Conservation (phyloP, 2,113 vertebrate species). For the Colius striatus region DNA sequence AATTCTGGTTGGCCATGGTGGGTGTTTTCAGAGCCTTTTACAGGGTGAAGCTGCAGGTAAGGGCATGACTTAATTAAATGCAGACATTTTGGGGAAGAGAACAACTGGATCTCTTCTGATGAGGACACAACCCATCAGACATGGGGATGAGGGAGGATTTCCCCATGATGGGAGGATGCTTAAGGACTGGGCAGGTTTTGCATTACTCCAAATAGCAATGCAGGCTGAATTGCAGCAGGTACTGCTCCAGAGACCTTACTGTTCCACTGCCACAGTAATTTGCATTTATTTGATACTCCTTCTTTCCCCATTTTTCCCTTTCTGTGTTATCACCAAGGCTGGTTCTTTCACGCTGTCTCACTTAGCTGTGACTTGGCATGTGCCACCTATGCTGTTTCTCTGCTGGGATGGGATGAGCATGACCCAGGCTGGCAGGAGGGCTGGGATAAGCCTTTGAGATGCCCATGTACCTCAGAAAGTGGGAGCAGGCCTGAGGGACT, state of each 20-base stretch:
- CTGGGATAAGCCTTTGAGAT: neutral
- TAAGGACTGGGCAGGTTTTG: neutral
- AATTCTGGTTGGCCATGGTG: neutral
- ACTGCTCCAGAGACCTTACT: neutral
- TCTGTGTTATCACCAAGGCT: neutral
- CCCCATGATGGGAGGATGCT: neutral
- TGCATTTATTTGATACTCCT: neutral
- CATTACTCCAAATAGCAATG: neutral
- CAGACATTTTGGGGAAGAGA: rapidly evolving
- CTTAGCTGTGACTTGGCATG: neutral
- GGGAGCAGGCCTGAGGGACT: neutral
- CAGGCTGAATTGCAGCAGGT: neutral
- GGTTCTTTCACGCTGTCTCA: neutral
- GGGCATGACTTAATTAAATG: neutral
- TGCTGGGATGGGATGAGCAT: rapidly evolving
- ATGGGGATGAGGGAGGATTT: neutral
- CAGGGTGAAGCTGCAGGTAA: neutral
- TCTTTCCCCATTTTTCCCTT: neutral
- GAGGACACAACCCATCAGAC: rapidly evolving
- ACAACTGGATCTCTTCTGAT: neutral
- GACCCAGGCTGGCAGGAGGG: neutral
- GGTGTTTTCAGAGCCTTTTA: neutral
- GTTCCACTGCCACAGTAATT: neutral
- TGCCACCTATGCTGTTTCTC: neutral
- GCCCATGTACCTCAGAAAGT: neutral